These are phyloP conservation scores for Pteria penguin DNA, from an alignment of 2,888 invertebrate genomes.

Conservation along the genomic window DNA sequence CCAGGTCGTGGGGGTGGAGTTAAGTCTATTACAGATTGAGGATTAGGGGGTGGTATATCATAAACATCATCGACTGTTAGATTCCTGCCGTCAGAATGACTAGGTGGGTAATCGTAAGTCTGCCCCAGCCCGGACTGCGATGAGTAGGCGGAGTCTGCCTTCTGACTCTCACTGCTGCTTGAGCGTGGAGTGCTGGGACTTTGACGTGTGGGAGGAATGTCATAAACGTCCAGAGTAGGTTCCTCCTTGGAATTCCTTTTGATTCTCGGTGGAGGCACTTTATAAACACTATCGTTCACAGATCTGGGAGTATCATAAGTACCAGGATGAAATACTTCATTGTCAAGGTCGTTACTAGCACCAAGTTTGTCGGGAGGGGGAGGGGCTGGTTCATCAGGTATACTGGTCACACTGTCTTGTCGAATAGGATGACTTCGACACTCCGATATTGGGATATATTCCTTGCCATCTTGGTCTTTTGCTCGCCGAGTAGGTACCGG, in stretches of 20 bases:
- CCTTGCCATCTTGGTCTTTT: constrained; percentile 7
- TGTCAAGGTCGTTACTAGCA: constrained; percentile 19
- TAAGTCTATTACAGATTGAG: constrained; percentile 13
- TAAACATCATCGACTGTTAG: constrained; percentile 58
- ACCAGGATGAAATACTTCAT: constrained; percentile 49
- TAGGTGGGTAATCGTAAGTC: constrained; percentile 58
- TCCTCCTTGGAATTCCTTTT: constrained; percentile 16
- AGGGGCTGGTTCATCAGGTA: constrained; percentile 73
- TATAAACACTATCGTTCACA: constrained; percentile 46
- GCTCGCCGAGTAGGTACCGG: background rate
- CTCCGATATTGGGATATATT: constrained; percentile 65
- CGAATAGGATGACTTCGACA: constrained; percentile 51
- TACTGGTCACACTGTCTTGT: constrained; percentile 69
- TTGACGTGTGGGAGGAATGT: constrained; percentile 62
- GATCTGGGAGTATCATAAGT: constrained; percentile 46
- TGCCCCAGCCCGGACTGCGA: constrained; percentile 47
- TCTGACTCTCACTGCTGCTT: constrained; percentile 63
- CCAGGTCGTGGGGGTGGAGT: constrained; percentile 37
- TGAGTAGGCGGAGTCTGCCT: constrained; percentile 60
- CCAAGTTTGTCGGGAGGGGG: constrained; percentile 64
- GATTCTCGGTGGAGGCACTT: constrained; percentile 52
- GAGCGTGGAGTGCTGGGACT: constrained; percentile 63
- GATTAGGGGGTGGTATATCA: constrained; percentile 64
- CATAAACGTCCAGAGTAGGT: constrained; percentile 53
- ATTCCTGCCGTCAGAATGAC: constrained; percentile 20